Percentiles rank a stretch among this genome's conserved stretches.
These are phyloP conservation scores for Congeria kusceri DNA, from an alignment of 2,888 invertebrate genomes.

Conservation along the genomic window DNA sequence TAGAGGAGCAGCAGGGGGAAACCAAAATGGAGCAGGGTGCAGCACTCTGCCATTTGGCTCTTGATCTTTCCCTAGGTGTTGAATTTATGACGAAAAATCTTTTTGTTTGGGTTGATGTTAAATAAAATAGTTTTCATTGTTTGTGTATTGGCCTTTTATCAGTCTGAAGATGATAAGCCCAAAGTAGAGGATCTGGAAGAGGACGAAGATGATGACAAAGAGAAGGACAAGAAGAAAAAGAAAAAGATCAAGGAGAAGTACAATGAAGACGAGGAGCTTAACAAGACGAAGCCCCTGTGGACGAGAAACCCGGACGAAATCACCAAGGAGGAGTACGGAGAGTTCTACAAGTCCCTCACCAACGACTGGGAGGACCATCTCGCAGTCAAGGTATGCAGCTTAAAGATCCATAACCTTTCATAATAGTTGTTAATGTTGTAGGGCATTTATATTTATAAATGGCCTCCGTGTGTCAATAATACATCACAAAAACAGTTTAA, in stretches of 20 bases:
- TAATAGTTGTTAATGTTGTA: no score
- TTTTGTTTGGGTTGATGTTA: no score
- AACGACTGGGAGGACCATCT: constrained; percentile 99
- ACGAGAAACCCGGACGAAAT: constrained; percentile 98
- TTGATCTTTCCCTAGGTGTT: no score
- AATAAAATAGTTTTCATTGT: no score
- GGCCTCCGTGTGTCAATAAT: no score
- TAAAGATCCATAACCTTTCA: no score
- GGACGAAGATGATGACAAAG: constrained; percentile 89
- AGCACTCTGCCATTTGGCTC: no score
- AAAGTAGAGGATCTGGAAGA: constrained; percentile 89
- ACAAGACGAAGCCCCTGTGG: constrained; percentile 99
- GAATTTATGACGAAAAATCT: no score
- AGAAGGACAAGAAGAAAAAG: constrained; percentile 92
- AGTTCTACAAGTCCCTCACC: constrained; percentile 98
- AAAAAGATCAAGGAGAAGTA: constrained; percentile 99
- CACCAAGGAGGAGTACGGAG: constrained; percentile 97
- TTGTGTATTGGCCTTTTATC: not conserved
- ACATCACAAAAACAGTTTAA: no score
- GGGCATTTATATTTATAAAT: no score
- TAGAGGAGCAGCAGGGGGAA: no score
- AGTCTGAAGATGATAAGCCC: constrained; percentile 87
- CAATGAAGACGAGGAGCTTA: constrained; percentile 98
- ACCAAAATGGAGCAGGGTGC: no score
- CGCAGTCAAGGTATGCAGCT: constrained; percentile 93